Evolutionary conservation across 2,113 vertebrate genomes (phyloP).

Genomic region (Neolamprologus ventralis): DNA sequence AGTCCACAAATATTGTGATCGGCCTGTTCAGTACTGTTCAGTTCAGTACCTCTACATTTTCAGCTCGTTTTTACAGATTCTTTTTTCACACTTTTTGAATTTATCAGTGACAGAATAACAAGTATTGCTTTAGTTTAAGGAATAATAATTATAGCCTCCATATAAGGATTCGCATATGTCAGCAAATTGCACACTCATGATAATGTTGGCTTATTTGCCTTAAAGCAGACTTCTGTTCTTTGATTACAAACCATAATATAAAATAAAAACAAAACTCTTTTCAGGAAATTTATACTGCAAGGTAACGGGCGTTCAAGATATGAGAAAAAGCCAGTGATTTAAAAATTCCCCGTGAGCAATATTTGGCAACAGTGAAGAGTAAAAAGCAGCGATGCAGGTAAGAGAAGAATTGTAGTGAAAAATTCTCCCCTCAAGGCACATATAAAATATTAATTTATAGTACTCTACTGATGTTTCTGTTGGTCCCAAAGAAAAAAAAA

Average conservation of each 20-base stretch:
- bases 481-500: neutral
- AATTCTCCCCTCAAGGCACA: neutral
- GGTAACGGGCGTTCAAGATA: rapidly evolving
- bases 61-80: neutral
- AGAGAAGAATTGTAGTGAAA: neutral
- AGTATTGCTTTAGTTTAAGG: neutral
- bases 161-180: neutral
- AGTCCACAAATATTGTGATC: neutral
- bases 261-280: neutral
- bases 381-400: neutral
- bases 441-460: neutral
- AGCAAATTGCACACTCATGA: neutral
- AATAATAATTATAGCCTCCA: neutral
- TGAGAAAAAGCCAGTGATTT: neutral
- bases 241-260: neutral
- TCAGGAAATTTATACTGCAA: neutral
- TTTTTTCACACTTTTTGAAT: neutral
- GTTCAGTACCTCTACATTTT: neutral
- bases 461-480: neutral
- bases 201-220: neutral
- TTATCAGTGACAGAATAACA: neutral
- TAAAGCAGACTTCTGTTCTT: neutral
- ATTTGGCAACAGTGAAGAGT: neutral
- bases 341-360: neutral
- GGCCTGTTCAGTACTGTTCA: neutral